Percentiles rank a stretch among this genome's conserved stretches.
Evolutionary conservation across 2,888 invertebrate species (phyloP).

Genomic region (Cistogaster globosa): DNA sequence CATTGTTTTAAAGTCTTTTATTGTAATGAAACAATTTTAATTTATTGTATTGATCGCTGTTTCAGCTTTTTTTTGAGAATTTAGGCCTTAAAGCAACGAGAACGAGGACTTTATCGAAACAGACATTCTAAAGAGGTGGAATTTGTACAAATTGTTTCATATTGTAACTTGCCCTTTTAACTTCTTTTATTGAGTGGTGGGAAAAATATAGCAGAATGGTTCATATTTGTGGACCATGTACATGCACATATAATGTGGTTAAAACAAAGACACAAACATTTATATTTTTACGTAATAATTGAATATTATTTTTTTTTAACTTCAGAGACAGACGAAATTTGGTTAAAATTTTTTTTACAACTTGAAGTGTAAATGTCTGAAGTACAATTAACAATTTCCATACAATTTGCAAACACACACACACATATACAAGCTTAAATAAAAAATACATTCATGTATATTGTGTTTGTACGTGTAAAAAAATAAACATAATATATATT

Average conservation of each 20-base stretch:
- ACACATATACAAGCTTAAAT: background rate
- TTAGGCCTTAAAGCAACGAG: too few relatives aligned
- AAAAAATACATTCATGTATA: background rate
- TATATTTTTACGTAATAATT: background rate
- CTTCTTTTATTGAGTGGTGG: too few relatives aligned
- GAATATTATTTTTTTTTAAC: constrained; percentile 9
- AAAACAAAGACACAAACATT: background rate
- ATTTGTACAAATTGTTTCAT: too few relatives aligned
- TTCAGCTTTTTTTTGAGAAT: too few relatives aligned
- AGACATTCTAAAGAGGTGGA: too few relatives aligned
- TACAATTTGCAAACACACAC: background rate
- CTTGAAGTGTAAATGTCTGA: constrained; percentile 59
- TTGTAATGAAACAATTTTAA: too few relatives aligned
- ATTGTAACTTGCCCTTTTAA: too few relatives aligned
- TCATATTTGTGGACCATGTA: too few relatives aligned
- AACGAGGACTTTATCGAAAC: too few relatives aligned
- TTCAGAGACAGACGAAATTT: constrained; percentile 46
- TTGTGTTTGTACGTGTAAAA: background rate
- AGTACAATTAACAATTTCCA: constrained; percentile 44
- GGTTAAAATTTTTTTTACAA: constrained; percentile 42
- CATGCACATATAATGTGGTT: background rate
- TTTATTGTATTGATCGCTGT: too few relatives aligned
- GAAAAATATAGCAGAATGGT: background rate
- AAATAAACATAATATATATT: constrained; percentile 1
- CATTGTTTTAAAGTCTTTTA: too few relatives aligned